Base-by-base conservation (phyloP, 2,113 vertebrate genomes). In the Spermophilus dauricus region DNA sequence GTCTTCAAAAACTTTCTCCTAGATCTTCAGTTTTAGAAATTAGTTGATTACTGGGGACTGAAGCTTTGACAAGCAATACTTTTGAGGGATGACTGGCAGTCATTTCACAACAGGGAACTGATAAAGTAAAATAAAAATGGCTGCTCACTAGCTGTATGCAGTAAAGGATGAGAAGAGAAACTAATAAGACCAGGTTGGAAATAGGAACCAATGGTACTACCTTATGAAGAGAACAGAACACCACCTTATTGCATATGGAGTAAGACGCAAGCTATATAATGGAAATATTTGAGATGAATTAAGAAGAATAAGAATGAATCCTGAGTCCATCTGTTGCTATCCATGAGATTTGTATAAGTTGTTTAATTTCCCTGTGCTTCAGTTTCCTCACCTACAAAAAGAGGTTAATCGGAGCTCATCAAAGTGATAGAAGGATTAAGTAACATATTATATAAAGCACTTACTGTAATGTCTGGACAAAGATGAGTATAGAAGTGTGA, bases 11-110 rank as follows among this genome's bases (percentile, higher is more conserved):
- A 78, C 75, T 48, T 75, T 91, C 22, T 90, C 37, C 45, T 26
- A 87, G n/a, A 93, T 65, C 30, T 34, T 95, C 48, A 87, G 39
- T 78, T 95, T 86, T 82, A 89, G 53, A 34, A 81, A 77, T 89
- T 78, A 72, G n/a, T 24, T 86, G 11, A 16, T 77, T 90, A 39
- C 48, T 22, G 32, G 32, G 26, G 26, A 78, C 81, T 81, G 75
- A 78, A 26, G 30, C 20, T 86, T 94, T 89, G 61, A 58, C 32
- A 13, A 93, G 16, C 14, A 94, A 18, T 13, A 82, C 13, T 91
- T 92, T 61, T 83, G 91, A 89, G 26, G 16, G 61, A 72, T 70
- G 39, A 69, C 18, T 69, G 69, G 42, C 30, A 83, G 70, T 11
- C 76, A 84, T 94, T 90, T 69, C n/a, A 70, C 53, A 73, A 90